phyloP scores from a whole-genome alignment of 53 echinoderm and acorn worm genomes.

The Echinarachnius parma region DNA sequence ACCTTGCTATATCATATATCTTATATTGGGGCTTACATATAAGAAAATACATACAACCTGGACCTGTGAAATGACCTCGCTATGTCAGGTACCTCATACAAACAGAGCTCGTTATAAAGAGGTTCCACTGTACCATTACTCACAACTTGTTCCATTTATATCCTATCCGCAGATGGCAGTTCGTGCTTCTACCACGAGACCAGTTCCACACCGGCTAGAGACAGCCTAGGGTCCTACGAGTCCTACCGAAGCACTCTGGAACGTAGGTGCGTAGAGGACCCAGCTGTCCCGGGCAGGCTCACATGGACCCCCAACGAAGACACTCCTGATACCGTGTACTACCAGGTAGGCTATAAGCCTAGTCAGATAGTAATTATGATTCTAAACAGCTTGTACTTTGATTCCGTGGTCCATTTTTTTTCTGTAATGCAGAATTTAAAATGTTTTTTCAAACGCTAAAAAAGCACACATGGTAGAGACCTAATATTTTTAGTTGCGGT shows the following conservation, averaged over 20 bases:
- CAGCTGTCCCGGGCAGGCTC: conserved; percentile 26
- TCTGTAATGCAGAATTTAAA: background rate
- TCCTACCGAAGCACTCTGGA: conserved; percentile 45
- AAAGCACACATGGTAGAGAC: background rate
- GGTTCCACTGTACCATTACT: too few species aligned
- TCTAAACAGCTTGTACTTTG: too few species aligned
- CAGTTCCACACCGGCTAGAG: background rate
- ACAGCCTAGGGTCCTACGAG: conserved; percentile 42
- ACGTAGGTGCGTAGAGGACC: conserved; percentile 24
- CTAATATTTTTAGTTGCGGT: background rate
- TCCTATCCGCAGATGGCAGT: conserved; percentile 59
- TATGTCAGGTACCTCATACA: too few species aligned
- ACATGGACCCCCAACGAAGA: conserved; percentile 64
- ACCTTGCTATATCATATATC: too few species aligned
- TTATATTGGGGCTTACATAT: too few species aligned
- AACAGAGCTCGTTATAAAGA: too few species aligned
- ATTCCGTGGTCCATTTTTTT: too few species aligned
- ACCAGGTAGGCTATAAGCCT: conserved; percentile 79
- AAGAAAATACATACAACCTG: too few species aligned
- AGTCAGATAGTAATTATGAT: too few species aligned
- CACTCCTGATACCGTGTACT: conserved; percentile 74
- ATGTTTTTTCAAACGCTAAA: background rate
- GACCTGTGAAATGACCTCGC: too few species aligned
- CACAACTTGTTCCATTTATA: too few species aligned
- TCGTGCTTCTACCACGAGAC: conserved; percentile 54